phyloP scores from a whole-genome alignment of 1,140 invertebrate species.

The Delia radicum region DNA sequence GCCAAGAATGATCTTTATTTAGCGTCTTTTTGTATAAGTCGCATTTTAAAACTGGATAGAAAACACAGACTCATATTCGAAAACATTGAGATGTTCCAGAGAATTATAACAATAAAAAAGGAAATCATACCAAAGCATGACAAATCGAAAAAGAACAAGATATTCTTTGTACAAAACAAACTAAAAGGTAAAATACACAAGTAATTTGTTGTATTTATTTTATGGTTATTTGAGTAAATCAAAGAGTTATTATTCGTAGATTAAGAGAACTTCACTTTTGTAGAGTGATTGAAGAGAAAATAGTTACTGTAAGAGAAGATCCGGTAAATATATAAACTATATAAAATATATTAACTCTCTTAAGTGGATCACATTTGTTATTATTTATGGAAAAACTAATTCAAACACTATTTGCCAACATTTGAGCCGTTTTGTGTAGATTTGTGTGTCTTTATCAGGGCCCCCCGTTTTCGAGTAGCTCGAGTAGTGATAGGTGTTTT shows the following conservation, averaged over 20 bases:
- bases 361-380: no score
- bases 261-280: not conserved
- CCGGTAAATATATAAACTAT: no score
- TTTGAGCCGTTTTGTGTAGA: no score
- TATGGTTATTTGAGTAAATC: not conserved
- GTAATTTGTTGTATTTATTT: not conserved
- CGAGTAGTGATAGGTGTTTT: no score
- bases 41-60: not conserved
- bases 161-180: not conserved
- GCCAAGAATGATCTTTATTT: not conserved
- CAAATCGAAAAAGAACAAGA: not conserved
- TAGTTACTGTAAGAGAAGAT: no score
- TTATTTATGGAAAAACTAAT: no score
- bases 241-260: not conserved
- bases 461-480: no score
- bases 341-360: not conserved
- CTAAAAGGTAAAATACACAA: not conserved
- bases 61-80: not conserved
- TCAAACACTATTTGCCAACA: no score
- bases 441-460: no score
- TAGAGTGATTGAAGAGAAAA: not conserved
- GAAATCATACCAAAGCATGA: not conserved
- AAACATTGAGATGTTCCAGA: not conserved
- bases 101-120: not conserved
- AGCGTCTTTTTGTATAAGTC: not conserved